phyloP scores from a whole-genome alignment of 2,113 vertebrate genomes.

The Smithornis capensis region DNA sequence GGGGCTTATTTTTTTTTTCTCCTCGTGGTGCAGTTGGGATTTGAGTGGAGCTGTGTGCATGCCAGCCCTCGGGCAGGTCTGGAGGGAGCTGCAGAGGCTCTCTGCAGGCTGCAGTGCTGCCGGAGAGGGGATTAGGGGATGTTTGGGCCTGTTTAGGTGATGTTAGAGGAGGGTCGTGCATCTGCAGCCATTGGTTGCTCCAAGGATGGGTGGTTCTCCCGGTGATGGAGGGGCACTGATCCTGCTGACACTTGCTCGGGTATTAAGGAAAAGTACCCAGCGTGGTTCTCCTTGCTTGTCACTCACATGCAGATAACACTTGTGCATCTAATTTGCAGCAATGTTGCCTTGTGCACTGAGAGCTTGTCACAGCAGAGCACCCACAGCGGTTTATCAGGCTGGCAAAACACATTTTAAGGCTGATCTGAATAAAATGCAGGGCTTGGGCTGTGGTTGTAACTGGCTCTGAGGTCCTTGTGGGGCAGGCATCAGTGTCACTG shows the following conservation, averaged over 20 bases:
- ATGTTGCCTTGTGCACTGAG: background rate
- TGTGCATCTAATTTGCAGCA: background rate
- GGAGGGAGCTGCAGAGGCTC: background rate
- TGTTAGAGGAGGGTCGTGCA: constrained; percentile 76
- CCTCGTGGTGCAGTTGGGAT: background rate
- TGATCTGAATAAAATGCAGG: background rate
- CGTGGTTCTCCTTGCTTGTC: background rate
- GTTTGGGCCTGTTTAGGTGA: constrained; percentile 55
- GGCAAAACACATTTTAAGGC: no score
- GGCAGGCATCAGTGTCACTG: background rate
- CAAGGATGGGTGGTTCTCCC: constrained; percentile 79
- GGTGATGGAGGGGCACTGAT: constrained; percentile 69
- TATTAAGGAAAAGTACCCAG: background rate
- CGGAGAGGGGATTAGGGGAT: background rate
- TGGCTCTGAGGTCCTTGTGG: background rate
- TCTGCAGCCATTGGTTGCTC: constrained; percentile 78
- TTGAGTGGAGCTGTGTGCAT: background rate
- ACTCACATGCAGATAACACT: background rate
- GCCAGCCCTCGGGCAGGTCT: background rate
- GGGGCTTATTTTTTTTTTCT: background rate
- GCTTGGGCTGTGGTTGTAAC: background rate
- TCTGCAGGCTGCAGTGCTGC: background rate
- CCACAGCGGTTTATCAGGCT: accelerated
- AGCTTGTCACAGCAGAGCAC: background rate
- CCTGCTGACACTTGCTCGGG: background rate